These are phyloP conservation scores for Brachyrhaphis roseni DNA, from an alignment of 2,797 vertebrate genomes.

Conservation along the genomic window DNA sequence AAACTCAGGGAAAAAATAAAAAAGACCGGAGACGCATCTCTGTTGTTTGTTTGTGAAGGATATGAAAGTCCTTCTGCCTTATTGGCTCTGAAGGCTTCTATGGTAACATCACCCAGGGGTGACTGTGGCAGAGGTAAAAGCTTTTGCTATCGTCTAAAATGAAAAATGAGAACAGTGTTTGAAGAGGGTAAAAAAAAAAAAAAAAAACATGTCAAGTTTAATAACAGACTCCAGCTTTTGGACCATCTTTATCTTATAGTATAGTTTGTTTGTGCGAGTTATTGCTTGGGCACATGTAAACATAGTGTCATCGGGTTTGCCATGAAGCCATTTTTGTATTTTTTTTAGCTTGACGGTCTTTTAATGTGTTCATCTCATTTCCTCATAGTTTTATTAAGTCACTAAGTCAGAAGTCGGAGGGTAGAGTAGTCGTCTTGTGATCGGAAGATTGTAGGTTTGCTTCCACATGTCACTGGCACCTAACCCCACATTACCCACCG, in stretches of 20 bases:
- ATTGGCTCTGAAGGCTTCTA: conserved; percentile 32
- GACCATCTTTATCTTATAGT: neutral
- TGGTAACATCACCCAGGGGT: conserved; percentile 16
- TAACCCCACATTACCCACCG: too few relatives aligned
- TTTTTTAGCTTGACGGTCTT: neutral
- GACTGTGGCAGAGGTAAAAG: conserved; percentile 22
- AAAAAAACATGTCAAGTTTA: neutral
- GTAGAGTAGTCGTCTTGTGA: too few relatives aligned
- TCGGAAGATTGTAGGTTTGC: too few relatives aligned
- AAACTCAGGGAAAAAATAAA: conserved; percentile 6
- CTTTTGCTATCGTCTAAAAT: neutral
- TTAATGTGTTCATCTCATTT: neutral
- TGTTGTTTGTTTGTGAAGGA: conserved; percentile 34
- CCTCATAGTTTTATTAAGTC: neutral
- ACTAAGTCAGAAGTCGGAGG: neutral
- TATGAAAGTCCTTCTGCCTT: conserved; percentile 24
- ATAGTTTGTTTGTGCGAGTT: neutral
- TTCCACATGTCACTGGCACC: too few relatives aligned
- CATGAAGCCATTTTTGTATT: too few relatives aligned
- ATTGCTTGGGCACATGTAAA: neutral
- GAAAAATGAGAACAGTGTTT: conserved; percentile 1
- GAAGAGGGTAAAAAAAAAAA: neutral
- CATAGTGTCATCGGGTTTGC: neutral
- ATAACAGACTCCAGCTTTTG: neutral
- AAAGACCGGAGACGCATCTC: conserved; percentile 20